phyloP scores from a whole-genome alignment of 1,140 invertebrate genomes.

The Nomia melanderi region DNA sequence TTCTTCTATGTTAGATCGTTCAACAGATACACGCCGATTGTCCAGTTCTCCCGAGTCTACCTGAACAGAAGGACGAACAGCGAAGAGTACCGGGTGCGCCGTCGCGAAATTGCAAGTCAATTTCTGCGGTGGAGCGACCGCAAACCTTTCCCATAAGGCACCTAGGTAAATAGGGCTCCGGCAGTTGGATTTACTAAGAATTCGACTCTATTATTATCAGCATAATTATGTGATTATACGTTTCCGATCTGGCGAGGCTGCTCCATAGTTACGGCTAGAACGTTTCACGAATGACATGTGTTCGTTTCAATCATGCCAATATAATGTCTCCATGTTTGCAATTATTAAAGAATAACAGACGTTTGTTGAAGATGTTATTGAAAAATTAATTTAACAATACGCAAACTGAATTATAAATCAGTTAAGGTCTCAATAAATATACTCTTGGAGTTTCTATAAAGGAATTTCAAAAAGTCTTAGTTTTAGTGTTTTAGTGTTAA shows the following conservation, averaged over 20 bases:
- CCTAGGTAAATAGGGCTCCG: slow-evolving; percentile 29
- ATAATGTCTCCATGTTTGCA: too few species aligned
- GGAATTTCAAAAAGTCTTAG: too few species aligned
- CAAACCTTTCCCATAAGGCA: slow-evolving; percentile 51
- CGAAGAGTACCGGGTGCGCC: slow-evolving; percentile 15
- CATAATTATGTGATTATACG: slow-evolving; percentile 63
- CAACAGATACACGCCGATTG: too few species aligned
- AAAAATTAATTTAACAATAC: too few species aligned
- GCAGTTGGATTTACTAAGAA: slow-evolving; percentile 44
- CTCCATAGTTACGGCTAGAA: neutral
- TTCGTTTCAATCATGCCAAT: neutral
- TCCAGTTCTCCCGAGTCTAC: slow-evolving; percentile 7
- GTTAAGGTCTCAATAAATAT: too few species aligned
- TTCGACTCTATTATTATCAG: slow-evolving; percentile 55
- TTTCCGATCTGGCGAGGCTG: slow-evolving; percentile 44
- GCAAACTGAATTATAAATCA: too few species aligned
- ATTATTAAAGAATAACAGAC: too few species aligned
- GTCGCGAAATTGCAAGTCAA: slow-evolving; percentile 36
- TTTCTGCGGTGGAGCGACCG: slow-evolving; percentile 19
- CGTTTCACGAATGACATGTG: neutral
- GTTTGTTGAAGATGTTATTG: too few species aligned
- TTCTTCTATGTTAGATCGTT: neutral
- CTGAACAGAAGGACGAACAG: slow-evolving; percentile 1
- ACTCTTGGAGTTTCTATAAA: too few species aligned
- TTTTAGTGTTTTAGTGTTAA: too few species aligned